phyloP scores from a whole-genome alignment of 2,888 invertebrate genomes.

The Caenorhabditis sinica region DNA sequence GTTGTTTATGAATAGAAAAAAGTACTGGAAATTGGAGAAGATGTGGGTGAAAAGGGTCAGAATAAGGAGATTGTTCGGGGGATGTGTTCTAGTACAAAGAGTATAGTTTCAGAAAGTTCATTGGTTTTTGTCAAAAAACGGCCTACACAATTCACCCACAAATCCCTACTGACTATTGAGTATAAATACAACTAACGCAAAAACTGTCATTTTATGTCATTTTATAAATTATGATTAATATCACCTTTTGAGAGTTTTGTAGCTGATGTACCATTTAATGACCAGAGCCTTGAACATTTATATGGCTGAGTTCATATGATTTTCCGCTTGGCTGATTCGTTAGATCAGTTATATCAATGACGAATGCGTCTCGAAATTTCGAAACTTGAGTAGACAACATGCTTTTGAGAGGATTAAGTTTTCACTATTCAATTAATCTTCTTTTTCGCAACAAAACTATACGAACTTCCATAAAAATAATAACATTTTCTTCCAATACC shows the following conservation, averaged over 20 bases:
- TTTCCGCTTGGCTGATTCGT: constrained; percentile 12
- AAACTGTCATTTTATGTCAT: too few relatives aligned
- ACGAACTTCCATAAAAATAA: constrained; percentile 10
- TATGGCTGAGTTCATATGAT: not conserved
- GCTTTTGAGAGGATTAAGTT: not conserved
- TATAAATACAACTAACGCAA: too few relatives aligned
- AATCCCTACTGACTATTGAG: too few relatives aligned
- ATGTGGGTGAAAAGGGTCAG: not conserved
- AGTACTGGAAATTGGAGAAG: not conserved
- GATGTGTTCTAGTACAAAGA: constrained; percentile 1
- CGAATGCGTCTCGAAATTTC: constrained; percentile 2
- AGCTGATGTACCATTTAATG: too few relatives aligned
- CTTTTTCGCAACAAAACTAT: constrained; percentile 2
- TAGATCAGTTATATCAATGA: not conserved
- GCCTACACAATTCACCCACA: too few relatives aligned
- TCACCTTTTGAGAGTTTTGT: too few relatives aligned
- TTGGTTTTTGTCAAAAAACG: too few relatives aligned
- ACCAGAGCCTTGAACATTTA: not conserved
- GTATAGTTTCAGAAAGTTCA: not conserved
- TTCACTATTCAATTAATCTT: not conserved
- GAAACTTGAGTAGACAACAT: constrained; percentile 7
- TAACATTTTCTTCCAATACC: constrained; percentile 6
- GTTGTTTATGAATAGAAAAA: constrained; percentile 11
- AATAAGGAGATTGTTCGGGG: not conserved
- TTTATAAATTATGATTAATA: too few relatives aligned